Evolutionary conservation across 1,140 invertebrate species (phyloP).

Genomic region (Formica selysi): DNA sequence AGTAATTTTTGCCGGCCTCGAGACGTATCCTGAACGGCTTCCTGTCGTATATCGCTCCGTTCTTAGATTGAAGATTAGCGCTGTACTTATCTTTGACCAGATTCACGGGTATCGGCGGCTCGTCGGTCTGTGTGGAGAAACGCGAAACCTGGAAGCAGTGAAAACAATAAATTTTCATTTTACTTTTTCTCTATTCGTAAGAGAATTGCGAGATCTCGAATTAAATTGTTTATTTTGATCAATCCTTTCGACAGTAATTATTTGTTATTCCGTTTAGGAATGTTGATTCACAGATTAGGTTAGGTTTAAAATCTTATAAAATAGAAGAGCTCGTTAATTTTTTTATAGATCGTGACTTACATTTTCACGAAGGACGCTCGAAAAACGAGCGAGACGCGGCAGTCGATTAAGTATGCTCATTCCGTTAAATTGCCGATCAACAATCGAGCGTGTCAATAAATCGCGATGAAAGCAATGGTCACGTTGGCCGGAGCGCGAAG

Average conservation of each 20-base stretch:
- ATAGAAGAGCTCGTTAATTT: not conserved
- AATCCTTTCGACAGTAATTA: not conserved
- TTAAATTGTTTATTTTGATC: not conserved
- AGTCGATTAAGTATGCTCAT: slow-evolving; percentile 36
- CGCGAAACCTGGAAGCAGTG: slow-evolving; percentile 47
- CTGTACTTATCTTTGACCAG: slow-evolving; percentile 87
- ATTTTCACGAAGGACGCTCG: not conserved
- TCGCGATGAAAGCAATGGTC: no score
- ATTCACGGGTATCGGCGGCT: slow-evolving; percentile 89
- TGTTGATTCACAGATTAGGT: not conserved
- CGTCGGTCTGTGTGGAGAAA: slow-evolving; percentile 54
- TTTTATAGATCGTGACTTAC: slow-evolving; percentile 5
- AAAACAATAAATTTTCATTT: not conserved
- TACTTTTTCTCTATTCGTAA: not conserved
- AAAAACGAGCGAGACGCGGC: not conserved
- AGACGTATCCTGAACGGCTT: slow-evolving; percentile 94
- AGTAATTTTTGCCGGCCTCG: slow-evolving; percentile 93
- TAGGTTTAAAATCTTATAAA: not conserved
- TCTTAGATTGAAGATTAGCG: slow-evolving; percentile 88
- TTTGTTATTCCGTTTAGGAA: not conserved
- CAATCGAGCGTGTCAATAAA: not conserved
- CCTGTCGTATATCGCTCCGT: slow-evolving; percentile 94
- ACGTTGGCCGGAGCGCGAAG: no score
- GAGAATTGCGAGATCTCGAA: not conserved
- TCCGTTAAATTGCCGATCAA: slow-evolving; percentile 27